These are phyloP conservation scores for Heliconius hewitsoni DNA, from an alignment of 1,140 invertebrate species.

Conservation along the genomic window DNA sequence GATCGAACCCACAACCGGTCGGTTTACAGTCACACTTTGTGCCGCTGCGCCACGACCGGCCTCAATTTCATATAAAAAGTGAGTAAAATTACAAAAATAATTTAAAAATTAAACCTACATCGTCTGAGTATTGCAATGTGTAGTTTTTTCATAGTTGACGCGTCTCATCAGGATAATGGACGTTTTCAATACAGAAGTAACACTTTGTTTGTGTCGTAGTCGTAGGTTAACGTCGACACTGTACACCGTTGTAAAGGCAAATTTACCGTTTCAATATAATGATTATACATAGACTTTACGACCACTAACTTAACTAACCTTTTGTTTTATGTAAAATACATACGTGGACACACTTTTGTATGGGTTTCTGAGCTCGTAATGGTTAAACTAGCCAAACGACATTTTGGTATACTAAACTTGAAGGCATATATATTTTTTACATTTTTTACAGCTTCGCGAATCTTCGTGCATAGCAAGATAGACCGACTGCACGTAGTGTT, in stretches of 20 bases:
- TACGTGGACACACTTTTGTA: not conserved
- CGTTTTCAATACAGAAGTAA: conserved; percentile 36
- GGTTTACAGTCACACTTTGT: too few species aligned
- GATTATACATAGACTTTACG: conserved; percentile 8
- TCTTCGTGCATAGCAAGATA: too few species aligned
- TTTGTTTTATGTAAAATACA: not conserved
- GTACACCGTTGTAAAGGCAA: not conserved
- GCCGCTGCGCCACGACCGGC: too few species aligned
- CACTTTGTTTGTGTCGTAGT: conserved; percentile 22
- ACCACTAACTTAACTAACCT: conserved; percentile 2
- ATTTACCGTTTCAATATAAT: conserved; percentile 11
- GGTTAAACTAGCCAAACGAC: not conserved
- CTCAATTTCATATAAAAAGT: too few species aligned
- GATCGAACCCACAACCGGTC: too few species aligned
- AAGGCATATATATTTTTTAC: too few species aligned
- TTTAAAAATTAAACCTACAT: not conserved
- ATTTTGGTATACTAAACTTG: not conserved
- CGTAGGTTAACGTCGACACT: conserved; percentile 24
- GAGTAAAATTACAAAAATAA: conserved; percentile 11
- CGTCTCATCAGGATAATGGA: conserved; percentile 42
- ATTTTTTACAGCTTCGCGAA: too few species aligned
- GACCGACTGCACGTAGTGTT: too few species aligned
- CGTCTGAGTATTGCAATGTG: not conserved
- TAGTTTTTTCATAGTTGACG: conserved; percentile 18
- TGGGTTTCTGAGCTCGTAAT: not conserved